Evolutionary conservation across 2,797 vertebrate species (phyloP).

Genomic region (Tinamus major): DNA sequence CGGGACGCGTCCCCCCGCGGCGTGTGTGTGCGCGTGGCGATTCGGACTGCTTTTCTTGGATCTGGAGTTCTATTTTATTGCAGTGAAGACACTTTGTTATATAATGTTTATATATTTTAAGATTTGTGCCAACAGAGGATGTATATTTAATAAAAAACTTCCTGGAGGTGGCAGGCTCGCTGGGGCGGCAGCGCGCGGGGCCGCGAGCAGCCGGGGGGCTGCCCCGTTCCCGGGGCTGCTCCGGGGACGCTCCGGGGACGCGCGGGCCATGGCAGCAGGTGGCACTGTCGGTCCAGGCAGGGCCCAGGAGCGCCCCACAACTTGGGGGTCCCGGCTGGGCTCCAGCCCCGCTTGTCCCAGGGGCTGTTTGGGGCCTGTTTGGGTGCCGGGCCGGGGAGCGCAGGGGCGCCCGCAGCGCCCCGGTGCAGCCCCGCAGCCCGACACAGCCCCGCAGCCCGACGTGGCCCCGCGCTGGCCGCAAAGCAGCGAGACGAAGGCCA

Average conservation of each 20-base stretch:
- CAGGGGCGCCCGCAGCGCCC: background rate
- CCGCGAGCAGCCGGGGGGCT: accelerated
- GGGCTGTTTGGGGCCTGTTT: background rate
- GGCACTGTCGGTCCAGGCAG: slow-evolving; percentile 49
- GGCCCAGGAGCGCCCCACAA: background rate
- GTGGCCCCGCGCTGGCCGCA: accelerated
- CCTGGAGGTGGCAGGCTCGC: background rate
- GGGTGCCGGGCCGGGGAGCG: too few relatives aligned
- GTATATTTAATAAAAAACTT: slow-evolving; percentile 86
- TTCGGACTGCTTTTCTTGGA: slow-evolving; percentile 35
- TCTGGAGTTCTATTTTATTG: slow-evolving; percentile 79
- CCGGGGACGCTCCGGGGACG: too few relatives aligned
- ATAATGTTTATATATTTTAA: slow-evolving; percentile 83
- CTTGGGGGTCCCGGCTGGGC: background rate
- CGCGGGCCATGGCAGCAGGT: slow-evolving; percentile 52
- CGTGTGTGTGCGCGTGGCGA: background rate
- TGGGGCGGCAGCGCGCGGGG: too few relatives aligned
- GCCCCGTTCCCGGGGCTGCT: too few relatives aligned
- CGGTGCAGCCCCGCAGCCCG: background rate
- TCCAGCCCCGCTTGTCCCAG: background rate
- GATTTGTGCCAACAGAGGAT: slow-evolving; percentile 82
- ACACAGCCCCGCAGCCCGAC: accelerated
- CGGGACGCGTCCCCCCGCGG: background rate
- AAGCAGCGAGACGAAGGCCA: background rate
- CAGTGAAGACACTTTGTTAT: slow-evolving; percentile 80